Evolutionary conservation across 2,797 vertebrate genomes (phyloP), one percentile per base, ranked within the genome.

Genomic region (Podargus strigoides): DNA sequence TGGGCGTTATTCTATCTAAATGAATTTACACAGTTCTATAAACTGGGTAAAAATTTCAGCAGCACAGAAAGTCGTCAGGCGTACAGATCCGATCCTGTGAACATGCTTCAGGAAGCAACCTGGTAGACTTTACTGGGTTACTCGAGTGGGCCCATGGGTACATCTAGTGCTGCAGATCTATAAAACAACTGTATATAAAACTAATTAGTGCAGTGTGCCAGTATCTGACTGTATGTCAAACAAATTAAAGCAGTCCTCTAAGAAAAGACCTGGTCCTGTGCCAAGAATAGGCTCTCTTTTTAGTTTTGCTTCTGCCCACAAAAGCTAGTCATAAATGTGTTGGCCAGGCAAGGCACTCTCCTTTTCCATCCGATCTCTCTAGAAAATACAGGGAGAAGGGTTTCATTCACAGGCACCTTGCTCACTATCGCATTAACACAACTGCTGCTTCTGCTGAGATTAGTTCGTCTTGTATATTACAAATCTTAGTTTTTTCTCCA

Each of bases 161-260:
- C 55, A 26, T 46, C 52, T 1, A 85, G 63, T 2, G 16, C 85
- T 59, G 75, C 50, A 52, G 79, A 62, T 68, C 47, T 75, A 67
- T 79, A 79, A 85, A 94, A 63, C 49, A 87, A 89, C 85, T 85
- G 87, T 64, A 76, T 93, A 95, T 69, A 95, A 94, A 90, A 74
- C 62, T 85, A 94, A 94, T 95, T 74, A 95, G 73, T 19, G 62
- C 36, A 87, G 41, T 36, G 85, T 86, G 75, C 32, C 68, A 86
- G 92, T 94, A 90, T 85, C 92, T 90, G 85, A 92, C 46, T 83
- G 59, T 58, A 80, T 23, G 60, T 87, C 94, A 95, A 96, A 91
- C 85, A 95, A 90, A 95, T 82, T 91, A 91, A 93, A 89, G 72
- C 85, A 79, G 67, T 15, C 28, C 56, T 85, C 62, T 21, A 47